Conservation (phyloP, 2,888 invertebrate genomes). For the Papilio gigon region DNA sequence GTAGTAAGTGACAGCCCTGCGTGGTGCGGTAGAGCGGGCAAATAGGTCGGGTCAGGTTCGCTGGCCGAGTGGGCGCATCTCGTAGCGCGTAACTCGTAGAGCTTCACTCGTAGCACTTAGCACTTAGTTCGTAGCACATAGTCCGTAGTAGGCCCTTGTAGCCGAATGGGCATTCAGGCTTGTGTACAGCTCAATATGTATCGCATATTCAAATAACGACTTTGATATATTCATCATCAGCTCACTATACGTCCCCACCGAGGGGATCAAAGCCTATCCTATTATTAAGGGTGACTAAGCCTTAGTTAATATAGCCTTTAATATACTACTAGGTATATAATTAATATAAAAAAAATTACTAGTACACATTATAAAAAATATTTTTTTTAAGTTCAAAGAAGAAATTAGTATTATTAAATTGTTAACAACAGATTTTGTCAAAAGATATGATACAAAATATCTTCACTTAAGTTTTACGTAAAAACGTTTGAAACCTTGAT, state of each 20-base stretch:
- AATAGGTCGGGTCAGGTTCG: conserved; percentile 30
- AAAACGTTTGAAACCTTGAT: conserved; percentile 13
- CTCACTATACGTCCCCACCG: too few species aligned
- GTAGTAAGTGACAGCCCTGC: conserved; percentile 11
- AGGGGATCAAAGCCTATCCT: too few species aligned
- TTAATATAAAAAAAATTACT: too few species aligned
- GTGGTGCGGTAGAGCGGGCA: conserved; percentile 19
- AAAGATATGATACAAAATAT: neutral
- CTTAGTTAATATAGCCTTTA: too few species aligned
- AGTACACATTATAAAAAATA: too few species aligned
- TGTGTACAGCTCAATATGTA: neutral
- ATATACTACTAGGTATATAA: too few species aligned
- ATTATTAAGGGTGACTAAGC: too few species aligned
- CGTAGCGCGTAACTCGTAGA: conserved; percentile 25
- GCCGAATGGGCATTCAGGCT: conserved; percentile 1
- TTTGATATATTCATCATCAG: too few species aligned
- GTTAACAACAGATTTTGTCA: too few species aligned
- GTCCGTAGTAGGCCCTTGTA: conserved; percentile 7
- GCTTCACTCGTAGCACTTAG: conserved; percentile 20
- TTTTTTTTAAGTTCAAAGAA: too few species aligned
- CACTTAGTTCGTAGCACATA: conserved; percentile 9
- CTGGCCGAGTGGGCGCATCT: conserved; percentile 13
- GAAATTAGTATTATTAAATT: too few species aligned
- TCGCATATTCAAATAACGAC: neutral
- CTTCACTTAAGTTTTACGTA: neutral